Evolutionary conservation across 1,140 invertebrate species (phyloP).

Genomic region (Magallana angulata): DNA sequence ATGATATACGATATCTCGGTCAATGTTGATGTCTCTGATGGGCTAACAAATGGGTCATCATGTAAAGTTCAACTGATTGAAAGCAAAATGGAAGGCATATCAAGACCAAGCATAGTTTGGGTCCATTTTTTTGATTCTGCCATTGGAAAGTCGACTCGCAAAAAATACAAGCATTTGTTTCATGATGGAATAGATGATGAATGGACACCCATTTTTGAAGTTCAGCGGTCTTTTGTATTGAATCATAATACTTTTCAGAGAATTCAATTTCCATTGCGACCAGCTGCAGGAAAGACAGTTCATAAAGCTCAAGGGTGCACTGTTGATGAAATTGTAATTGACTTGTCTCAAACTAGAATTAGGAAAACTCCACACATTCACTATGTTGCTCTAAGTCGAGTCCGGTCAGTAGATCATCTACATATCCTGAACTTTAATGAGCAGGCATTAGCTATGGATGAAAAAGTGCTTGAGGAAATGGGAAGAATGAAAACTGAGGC

Average conservation of each 20-base stretch:
- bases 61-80: slow-evolving; percentile 1
- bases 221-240: neutral
- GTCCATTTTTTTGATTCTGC: slow-evolving; percentile 7
- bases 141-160: neutral
- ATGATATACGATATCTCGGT: slow-evolving; percentile 41
- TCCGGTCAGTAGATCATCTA: neutral
- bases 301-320: slow-evolving; percentile 43
- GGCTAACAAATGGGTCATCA: slow-evolving; percentile 43
- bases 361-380: slow-evolving; percentile 41
- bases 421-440: slow-evolving; percentile 41
- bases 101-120: slow-evolving; percentile 45
- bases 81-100: neutral
- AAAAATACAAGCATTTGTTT: slow-evolving; percentile 36
- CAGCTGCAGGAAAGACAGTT: slow-evolving; percentile 39
- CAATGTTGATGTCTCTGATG: slow-evolving; percentile 42
- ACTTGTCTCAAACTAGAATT: slow-evolving; percentile 14
- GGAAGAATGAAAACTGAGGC: slow-evolving; percentile 30
- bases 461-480: slow-evolving; percentile 39
- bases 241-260: slow-evolving; percentile 40
- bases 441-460: slow-evolving; percentile 32
- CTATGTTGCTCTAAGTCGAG: slow-evolving; percentile 31
- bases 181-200: neutral
- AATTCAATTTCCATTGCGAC: slow-evolving; percentile 42
- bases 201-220: slow-evolving; percentile 45
- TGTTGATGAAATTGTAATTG: slow-evolving; percentile 47